Percentiles rank a stretch among this genome's conserved stretches.
These are phyloP conservation scores for Sebastes umbrosus DNA, from an alignment of 2,797 vertebrate species.

Conservation along the genomic window DNA sequence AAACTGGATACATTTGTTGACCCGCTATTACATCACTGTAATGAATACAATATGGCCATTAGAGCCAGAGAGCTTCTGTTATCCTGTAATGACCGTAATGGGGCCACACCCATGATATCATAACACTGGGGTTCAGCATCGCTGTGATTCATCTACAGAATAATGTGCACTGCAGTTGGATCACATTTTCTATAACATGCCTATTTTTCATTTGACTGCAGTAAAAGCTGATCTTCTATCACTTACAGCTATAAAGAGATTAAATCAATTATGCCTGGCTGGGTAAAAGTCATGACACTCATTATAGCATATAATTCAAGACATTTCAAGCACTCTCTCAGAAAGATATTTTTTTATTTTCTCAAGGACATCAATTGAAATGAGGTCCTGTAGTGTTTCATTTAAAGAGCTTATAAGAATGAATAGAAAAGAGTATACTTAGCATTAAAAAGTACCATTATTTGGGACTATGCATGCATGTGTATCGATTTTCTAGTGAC, in stretches of 20 bases:
- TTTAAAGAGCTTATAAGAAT: not conserved
- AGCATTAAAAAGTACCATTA: not conserved
- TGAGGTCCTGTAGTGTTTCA: not conserved
- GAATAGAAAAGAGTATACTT: not conserved
- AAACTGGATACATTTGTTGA: conserved; percentile 33
- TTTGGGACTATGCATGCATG: not conserved
- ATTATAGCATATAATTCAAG: conserved; percentile 22
- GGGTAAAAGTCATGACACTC: conserved; percentile 32
- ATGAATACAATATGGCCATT: conserved; percentile 43
- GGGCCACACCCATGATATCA: conserved; percentile 54
- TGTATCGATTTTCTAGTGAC: conserved; percentile 3
- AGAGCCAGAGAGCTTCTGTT: conserved; percentile 31
- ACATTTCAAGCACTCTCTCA: conserved; percentile 22
- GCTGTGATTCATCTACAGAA: conserved; percentile 38
- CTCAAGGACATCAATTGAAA: conserved; percentile 1
- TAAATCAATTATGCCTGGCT: conserved; percentile 30
- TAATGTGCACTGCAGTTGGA: conserved; percentile 40
- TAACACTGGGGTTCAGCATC: conserved; percentile 19
- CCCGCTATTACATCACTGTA: conserved; percentile 31
- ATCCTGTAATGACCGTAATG: conserved; percentile 41
- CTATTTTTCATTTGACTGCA: conserved; percentile 54
- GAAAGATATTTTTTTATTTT: conserved; percentile 3
- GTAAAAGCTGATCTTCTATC: conserved; percentile 46
- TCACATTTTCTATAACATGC: conserved; percentile 33
- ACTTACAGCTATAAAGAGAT: conserved; percentile 46